A percentile compares a stretch with the other conserved stretches of the same genome.
Conservation (phyloP, 2,113 vertebrate species). For the Panthera tigris region DNA sequence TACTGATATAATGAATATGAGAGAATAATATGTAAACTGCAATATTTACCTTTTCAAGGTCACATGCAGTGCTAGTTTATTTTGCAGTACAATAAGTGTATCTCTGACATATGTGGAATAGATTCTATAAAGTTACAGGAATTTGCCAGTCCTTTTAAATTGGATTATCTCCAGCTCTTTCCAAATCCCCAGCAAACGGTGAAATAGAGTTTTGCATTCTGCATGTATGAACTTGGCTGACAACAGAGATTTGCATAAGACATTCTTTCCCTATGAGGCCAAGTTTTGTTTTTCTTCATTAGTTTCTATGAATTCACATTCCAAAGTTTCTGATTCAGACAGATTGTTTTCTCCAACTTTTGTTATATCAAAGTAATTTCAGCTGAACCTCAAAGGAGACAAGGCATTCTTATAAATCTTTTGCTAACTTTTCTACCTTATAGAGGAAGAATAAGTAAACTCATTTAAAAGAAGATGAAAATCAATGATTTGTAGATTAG, state of each 20-base stretch:
- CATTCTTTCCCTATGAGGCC: slow-evolving; percentile 32
- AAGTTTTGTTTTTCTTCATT: slow-evolving; percentile 67
- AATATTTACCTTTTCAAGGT: slow-evolving; percentile 56
- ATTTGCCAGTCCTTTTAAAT: slow-evolving; percentile 54
- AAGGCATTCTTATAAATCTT: slow-evolving; percentile 31
- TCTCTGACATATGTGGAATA: slow-evolving; percentile 39
- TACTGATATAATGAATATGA: neutral
- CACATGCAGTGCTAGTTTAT: neutral
- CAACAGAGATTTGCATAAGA: slow-evolving; percentile 63
- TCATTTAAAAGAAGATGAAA: slow-evolving; percentile 55
- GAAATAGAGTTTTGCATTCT: slow-evolving; percentile 58
- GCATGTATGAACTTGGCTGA: slow-evolving; percentile 49
- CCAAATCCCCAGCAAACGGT: slow-evolving; percentile 49
- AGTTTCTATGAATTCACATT: slow-evolving; percentile 62
- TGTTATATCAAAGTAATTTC: slow-evolving; percentile 59
- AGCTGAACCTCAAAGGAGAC: slow-evolving; percentile 51
- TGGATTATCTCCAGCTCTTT: slow-evolving; percentile 63
- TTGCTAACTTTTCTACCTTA: slow-evolving; percentile 19
- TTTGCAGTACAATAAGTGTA: neutral
- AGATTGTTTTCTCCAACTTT: slow-evolving; percentile 53
- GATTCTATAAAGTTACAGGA: slow-evolving; percentile 8
- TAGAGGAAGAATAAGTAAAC: slow-evolving; percentile 33
- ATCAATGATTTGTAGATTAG: slow-evolving; percentile 36
- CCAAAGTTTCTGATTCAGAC: slow-evolving; percentile 43
- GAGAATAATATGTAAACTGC: neutral